Conservation (phyloP, 2,113 vertebrate genomes). For the Tyto alba region DNA sequence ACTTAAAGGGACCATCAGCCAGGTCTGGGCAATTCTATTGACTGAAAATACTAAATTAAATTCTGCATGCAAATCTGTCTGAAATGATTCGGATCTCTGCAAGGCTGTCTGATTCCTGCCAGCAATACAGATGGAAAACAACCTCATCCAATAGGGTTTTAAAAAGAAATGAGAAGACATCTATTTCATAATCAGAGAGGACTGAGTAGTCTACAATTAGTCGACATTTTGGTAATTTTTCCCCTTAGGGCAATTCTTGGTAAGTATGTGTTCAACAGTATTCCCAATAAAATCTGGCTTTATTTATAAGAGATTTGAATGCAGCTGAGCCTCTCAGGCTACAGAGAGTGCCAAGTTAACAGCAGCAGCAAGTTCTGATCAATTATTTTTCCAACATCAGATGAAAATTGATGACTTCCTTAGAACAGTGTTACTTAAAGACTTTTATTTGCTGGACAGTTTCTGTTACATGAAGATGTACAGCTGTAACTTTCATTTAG, state of each 20-base stretch:
- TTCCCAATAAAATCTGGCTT: background rate
- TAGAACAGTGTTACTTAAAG: background rate
- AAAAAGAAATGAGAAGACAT: background rate
- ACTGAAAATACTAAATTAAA: constrained; percentile 40
- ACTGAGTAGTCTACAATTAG: background rate
- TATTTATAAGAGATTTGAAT: background rate
- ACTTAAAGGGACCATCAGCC: background rate
- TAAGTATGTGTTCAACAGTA: background rate
- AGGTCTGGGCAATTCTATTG: constrained; percentile 22
- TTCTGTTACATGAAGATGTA: background rate
- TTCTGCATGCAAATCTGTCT: background rate
- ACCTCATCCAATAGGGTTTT: background rate
- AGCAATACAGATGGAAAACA: background rate
- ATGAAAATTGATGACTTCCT: background rate
- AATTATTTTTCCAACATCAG: constrained; percentile 7
- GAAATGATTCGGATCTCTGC: background rate
- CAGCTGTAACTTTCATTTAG: background rate
- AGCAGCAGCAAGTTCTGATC: background rate
- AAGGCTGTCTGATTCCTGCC: background rate
- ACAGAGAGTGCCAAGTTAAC: background rate
- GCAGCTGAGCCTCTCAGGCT: background rate
- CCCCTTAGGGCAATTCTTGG: background rate
- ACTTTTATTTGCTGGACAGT: background rate
- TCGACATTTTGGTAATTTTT: background rate
- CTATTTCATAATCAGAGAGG: background rate